Base-by-base conservation (phyloP, 2,797 vertebrate species). In the Spondyliosoma cantharus region DNA sequence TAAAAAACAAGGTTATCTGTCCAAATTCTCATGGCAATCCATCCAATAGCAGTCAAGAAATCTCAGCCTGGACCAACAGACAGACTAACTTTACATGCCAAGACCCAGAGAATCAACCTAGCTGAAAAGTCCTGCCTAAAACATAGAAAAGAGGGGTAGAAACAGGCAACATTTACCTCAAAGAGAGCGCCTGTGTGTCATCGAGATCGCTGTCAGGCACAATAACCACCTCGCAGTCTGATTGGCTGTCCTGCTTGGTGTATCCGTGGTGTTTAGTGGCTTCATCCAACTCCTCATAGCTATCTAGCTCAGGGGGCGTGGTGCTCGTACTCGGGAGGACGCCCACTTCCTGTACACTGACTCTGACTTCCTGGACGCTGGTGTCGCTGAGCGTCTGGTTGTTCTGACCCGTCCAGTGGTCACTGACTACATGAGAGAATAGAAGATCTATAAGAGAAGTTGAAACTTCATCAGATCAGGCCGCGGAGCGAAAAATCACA, bases 371-470 rank as follows among this genome's bases (percentile, higher is more conserved):
- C 25, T 90, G 90, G 57, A 92, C 79, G 53, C 92, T 93, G 2
- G 91, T 93, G 73, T 96, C 91, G 0, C 72, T 90, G 2, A 79
- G 45, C 15, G 88, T 65, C 9, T 91, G 87, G 82, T 94, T 95
- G 81, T 88, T 93, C 86, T 95, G 94, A 89, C 93, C 95, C 0
- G 93, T 92, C 95, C 95, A 96, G 83, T 96, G 95, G 90, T 97
- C 95, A 7, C 95, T 96, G 94, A 97, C 96, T 96, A 95, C 94
- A 91, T 95, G 93, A 93, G 93, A 86, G 71, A 92, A 93, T 87
- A 95, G 92, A 89, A 96, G 94, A 94, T 95, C 95, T 95, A 93
- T 90, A 94, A 94, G 90, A 95, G 91, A 95, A 94, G 92, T 93
- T 92, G 86, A 93, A 92, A 94, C 82, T 81, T 78, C 46, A 94